Evolutionary conservation across 2,888 invertebrate genomes (phyloP).

Genomic region (Drosophila testacea): DNA sequence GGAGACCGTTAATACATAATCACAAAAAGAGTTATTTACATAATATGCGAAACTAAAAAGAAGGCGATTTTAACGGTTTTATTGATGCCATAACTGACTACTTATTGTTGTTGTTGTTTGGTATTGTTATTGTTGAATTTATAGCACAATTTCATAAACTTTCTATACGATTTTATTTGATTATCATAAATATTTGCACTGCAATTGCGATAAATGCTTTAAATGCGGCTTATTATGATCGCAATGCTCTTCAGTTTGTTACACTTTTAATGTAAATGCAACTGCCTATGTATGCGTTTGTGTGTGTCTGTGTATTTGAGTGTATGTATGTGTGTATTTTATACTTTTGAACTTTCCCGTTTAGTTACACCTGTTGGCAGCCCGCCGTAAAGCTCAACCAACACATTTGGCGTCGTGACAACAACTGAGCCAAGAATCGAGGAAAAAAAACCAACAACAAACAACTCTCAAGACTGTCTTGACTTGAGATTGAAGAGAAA

Average conservation of each 20-base stretch:
- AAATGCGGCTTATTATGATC: slow-evolving; percentile 29
- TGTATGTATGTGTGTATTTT: slow-evolving; percentile 18
- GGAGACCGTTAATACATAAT: slow-evolving; percentile 40
- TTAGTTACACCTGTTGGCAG: slow-evolving; percentile 62
- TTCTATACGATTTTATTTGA: slow-evolving; percentile 28
- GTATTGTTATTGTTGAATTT: slow-evolving; percentile 9
- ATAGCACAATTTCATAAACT: slow-evolving; percentile 21
- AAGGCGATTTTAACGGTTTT: slow-evolving; percentile 36
- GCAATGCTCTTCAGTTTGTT: slow-evolving; percentile 24
- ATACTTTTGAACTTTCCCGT: slow-evolving; percentile 41
- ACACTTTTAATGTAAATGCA: slow-evolving; percentile 36
- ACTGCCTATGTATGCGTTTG: neutral
- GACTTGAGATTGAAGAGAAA: slow-evolving; percentile 45
- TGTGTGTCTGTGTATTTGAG: neutral
- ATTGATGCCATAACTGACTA: slow-evolving; percentile 13
- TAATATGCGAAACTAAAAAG: slow-evolving; percentile 39
- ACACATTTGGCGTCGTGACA: slow-evolving; percentile 64
- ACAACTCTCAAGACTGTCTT: slow-evolving; percentile 24
- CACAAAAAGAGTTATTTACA: slow-evolving; percentile 30
- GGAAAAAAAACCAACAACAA: slow-evolving; percentile 31
- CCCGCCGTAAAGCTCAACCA: slow-evolving; percentile 53
- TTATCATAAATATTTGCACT: slow-evolving; percentile 22
- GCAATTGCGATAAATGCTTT: slow-evolving; percentile 21
- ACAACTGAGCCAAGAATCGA: slow-evolving; percentile 45
- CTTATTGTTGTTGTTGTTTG: neutral